phyloP scores from a whole-genome alignment of 1,140 invertebrate genomes.

The Nymphalis io region DNA sequence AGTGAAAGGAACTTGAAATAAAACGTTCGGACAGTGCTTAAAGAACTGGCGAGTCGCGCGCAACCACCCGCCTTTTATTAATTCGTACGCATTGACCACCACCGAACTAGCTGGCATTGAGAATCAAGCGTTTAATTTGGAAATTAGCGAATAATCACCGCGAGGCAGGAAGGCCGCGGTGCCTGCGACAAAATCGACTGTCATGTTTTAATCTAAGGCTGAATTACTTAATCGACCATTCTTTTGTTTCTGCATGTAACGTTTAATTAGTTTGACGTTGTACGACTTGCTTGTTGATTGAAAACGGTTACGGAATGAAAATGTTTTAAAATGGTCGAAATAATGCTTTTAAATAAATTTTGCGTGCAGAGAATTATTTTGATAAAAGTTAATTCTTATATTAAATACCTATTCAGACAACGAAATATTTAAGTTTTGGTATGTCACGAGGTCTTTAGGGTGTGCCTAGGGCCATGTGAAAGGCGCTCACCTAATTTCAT shows the following conservation, averaged over 20 bases:
- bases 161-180: constrained; percentile 70
- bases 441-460: constrained; percentile 15
- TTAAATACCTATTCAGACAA: neutral
- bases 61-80: constrained; percentile 75
- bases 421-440: constrained; percentile 5
- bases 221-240: constrained; percentile 36
- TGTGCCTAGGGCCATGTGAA: constrained; percentile 22
- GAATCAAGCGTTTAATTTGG: constrained; percentile 78
- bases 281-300: constrained; percentile 12
- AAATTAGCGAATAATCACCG: constrained; percentile 74
- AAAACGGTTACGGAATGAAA: constrained; percentile 1
- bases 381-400: neutral
- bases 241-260: constrained; percentile 34
- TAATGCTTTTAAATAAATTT: neutral
- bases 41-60: constrained; percentile 68
- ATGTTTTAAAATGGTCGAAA: constrained; percentile 1
- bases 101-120: constrained; percentile 76
- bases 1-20: constrained; percentile 76
- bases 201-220: constrained; percentile 54
- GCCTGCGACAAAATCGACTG: constrained; percentile 65
- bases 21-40: constrained; percentile 63
- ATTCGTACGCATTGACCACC: constrained; percentile 66
- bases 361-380: neutral
- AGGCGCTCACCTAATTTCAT: constrained; percentile 17
- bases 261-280: constrained; percentile 23